Base-by-base conservation (phyloP, 1,140 invertebrate species). In the Drosophila punjabiensis region DNA sequence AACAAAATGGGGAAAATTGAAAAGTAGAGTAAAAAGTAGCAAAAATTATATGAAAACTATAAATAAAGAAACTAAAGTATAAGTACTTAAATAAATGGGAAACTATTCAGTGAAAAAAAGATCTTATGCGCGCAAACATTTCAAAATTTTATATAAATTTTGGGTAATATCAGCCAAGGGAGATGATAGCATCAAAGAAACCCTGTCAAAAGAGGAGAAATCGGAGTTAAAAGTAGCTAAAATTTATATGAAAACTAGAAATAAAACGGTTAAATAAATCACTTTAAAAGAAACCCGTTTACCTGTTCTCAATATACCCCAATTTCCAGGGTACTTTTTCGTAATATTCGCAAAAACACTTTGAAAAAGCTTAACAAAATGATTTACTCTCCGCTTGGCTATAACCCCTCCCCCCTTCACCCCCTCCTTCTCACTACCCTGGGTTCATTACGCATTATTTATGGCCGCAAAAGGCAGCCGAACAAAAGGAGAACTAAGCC, bases 391-490 rank as follows among this genome's bases (percentile, higher is more conserved):
- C 61, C 81, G 68, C 65, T 58, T n/a, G 0, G 35, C 5, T 3
- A n/a, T 20, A 13, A 13, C 11, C 32, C 16, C 20, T 14, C 14
- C 1, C 6, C 8, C 8, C 8, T 3, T 5, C 55, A 3, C 55
- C 2, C 28, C 16, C 28, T 6, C 24, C 43, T 35, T 13, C 18
- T 24, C 24, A 24, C 24, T 24, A 3, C 20, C 20, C 8, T 13
- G 20, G 47, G 13, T 76, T 79, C 53, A 85, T 82, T 79, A 86
- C 76, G 64, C 85, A 89, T 81, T 84, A 88, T 88, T 88, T 81
- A 88, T 79, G 85, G 48, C 77, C 74, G 69, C 69, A 75, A 88
- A 82, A 70, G 69, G 75, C 83, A 79, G 65, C 35, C 16, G 16
- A 45, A 37, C 33, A 53, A 37, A 61, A 41, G 35, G 43, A 55